Conservation (phyloP, 2,797 vertebrate species). For the Ceyx erithaca region DNA sequence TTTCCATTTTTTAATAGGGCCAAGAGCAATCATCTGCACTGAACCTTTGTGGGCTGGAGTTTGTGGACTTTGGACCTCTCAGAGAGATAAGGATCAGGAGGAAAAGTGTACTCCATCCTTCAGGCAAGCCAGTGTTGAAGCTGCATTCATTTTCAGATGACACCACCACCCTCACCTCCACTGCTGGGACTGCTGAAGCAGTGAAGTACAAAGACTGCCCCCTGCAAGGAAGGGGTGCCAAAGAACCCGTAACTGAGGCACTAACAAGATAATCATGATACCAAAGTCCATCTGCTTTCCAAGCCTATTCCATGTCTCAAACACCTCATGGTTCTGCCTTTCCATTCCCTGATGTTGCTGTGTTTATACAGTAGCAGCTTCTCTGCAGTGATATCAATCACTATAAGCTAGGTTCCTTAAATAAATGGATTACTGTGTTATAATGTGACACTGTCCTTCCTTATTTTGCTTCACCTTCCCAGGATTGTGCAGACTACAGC, state of each 20-base stretch:
- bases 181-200: not conserved
- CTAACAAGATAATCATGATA: not conserved
- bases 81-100: not conserved
- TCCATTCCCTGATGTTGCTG: not conserved
- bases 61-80: not conserved
- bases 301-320: not conserved
- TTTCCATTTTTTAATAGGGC: not conserved
- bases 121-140: not conserved
- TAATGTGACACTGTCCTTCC: not conserved
- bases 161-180: not conserved
- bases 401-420: not conserved
- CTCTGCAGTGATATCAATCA: not conserved
- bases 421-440: not conserved
- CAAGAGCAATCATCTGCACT: not conserved
- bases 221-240: not conserved
- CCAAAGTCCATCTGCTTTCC: not conserved
- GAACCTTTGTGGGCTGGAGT: not conserved
- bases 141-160: not conserved
- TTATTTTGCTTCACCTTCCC: not conserved
- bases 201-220: not conserved
- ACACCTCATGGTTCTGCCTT: not conserved
- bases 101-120: not conserved
- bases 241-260: not conserved
- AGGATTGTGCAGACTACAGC: not conserved
- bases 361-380: not conserved